phyloP scores from a whole-genome alignment of 2,797 vertebrate species.

The Acanthornis magna region DNA sequence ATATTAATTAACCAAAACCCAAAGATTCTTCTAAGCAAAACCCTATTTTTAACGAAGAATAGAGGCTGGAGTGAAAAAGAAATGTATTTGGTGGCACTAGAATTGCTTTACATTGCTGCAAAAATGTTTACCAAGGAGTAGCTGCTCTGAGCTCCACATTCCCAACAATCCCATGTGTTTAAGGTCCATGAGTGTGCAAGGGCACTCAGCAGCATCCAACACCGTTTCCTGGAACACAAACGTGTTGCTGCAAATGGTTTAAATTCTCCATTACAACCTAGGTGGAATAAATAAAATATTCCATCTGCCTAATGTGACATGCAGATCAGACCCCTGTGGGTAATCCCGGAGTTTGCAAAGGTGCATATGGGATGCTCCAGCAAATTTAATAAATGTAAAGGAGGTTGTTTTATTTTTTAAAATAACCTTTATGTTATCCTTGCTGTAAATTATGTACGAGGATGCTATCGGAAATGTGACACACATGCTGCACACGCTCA shows the following conservation, averaged over 20 bases:
- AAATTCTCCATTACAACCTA: conserved; percentile 41
- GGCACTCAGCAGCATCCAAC: background rate
- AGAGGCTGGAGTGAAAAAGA: background rate
- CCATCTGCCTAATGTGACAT: conserved; percentile 51
- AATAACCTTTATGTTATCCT: conserved; percentile 55
- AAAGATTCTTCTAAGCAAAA: background rate
- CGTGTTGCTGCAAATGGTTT: conserved; percentile 30
- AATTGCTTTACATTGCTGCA: background rate
- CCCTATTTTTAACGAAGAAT: background rate
- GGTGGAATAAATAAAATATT: conserved; percentile 57
- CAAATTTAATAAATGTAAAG: conserved; percentile 56
- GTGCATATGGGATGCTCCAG: conserved; percentile 46
- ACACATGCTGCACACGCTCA: background rate
- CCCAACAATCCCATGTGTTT: background rate
- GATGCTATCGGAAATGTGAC: conserved; percentile 2
- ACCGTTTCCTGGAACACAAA: background rate
- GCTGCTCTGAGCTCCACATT: background rate
- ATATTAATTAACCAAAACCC: background rate
- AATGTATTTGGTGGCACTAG: background rate
- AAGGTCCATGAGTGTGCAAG: background rate
- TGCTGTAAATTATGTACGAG: conserved; percentile 55
- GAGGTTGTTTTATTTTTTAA: conserved; percentile 56
- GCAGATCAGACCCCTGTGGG: conserved; percentile 60
- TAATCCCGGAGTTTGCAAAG: conserved; percentile 32
- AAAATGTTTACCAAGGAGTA: background rate